Evolutionary conservation across 2,113 vertebrate species (phyloP).

Genomic region (Stigmatopora argus): DNA sequence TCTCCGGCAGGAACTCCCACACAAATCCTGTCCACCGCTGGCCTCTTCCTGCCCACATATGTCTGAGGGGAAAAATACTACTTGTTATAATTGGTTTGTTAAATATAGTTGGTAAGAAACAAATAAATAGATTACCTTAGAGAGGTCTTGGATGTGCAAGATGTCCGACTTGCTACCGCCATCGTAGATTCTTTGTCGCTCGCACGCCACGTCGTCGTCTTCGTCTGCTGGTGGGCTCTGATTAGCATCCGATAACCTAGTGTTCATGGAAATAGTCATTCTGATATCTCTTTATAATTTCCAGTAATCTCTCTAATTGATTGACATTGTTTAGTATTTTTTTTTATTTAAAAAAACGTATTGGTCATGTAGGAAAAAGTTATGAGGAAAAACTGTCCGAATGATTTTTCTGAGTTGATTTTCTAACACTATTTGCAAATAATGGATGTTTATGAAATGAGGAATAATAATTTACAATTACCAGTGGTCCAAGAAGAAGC

Average conservation of each 20-base stretch:
- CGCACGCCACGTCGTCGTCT: constrained; percentile 86
- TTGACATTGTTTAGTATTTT: not conserved
- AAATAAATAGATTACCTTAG: constrained; percentile 71
- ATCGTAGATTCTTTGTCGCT: constrained; percentile 80
- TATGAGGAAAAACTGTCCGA: no score
- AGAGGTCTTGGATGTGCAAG: constrained; percentile 81
- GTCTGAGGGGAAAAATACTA: constrained; percentile 65
- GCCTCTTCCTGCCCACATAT: constrained; percentile 76
- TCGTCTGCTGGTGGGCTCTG: constrained; percentile 66
- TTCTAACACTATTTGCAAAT: not conserved
- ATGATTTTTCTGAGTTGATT: not conserved
- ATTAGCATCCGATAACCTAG: constrained; percentile 69
- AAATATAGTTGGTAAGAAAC: not conserved
- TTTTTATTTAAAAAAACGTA: not conserved
- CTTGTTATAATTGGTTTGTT: no score
- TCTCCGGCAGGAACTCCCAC: constrained; percentile 89
- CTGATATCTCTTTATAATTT: not conserved
- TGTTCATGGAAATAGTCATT: not conserved
- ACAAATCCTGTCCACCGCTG: constrained; percentile 89
- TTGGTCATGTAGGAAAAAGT: not conserved
- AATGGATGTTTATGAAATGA: not conserved
- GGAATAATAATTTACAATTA: constrained; percentile 44
- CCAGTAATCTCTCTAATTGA: not conserved
- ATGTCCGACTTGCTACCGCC: constrained; percentile 80
- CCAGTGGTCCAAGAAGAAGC: constrained; percentile 77